These are phyloP conservation scores for Thaleichthys pacificus DNA, from an alignment of 2,797 vertebrate species.

Conservation along the genomic window DNA sequence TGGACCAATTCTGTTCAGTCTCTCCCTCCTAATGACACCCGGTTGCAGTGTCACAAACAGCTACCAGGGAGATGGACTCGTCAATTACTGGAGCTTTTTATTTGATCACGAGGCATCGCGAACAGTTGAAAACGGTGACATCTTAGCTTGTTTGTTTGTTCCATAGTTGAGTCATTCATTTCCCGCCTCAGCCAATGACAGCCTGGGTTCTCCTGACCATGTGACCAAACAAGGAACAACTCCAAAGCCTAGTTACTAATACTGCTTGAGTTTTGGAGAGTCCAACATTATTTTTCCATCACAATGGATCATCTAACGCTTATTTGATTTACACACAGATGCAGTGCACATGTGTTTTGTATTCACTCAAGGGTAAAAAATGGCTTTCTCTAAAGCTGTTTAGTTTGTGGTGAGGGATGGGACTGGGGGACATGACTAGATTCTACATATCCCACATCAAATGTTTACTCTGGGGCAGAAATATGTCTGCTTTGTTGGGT, in stretches of 20 bases:
- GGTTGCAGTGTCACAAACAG: not conserved
- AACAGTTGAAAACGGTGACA: too few species aligned
- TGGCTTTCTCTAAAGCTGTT: conserved; percentile 53
- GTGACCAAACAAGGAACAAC: not conserved
- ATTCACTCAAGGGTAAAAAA: not conserved
- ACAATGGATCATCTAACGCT: not conserved
- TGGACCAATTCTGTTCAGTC: conserved; percentile 34
- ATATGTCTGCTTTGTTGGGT: conserved; percentile 17
- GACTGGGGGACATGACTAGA: conserved; percentile 11
- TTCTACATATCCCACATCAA: conserved; percentile 32
- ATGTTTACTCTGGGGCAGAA: conserved; percentile 27
- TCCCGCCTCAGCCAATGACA: too few species aligned
- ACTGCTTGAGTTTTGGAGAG: too few species aligned
- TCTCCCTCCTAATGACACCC: conserved; percentile 41
- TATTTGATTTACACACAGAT: not conserved
- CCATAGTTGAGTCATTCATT: too few species aligned
- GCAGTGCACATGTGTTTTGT: not conserved
- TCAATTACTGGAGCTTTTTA: not conserved
- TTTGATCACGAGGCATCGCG: too few species aligned
- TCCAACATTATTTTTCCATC: not conserved
- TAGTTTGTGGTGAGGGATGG: conserved; percentile 50
- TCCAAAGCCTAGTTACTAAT: too few species aligned
- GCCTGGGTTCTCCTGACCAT: not conserved
- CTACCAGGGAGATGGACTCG: not conserved
- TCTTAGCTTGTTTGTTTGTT: too few species aligned